Evolutionary conservation across 2,888 invertebrate genomes (phyloP), one percentile per base, ranked within the genome.

Genomic region (Rotaria macrura): DNA sequence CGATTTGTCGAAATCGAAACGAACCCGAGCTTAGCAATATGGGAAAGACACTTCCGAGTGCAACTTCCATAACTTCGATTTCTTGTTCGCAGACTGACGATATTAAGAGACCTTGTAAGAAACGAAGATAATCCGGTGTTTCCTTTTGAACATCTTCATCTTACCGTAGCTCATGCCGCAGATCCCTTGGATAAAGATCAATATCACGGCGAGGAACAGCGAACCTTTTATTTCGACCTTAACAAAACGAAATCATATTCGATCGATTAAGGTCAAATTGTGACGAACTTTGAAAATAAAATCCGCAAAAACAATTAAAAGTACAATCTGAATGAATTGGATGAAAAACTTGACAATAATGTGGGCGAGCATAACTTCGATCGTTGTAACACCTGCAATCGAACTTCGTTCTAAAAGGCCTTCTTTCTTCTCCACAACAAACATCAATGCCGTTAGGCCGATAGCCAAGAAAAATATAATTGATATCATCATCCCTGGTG

Each of bases 381-480:
- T 94, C 0, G 96, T 95, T 0, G 94, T 93, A 72, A 97, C 96
- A 87, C 96, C 96, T 79, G 96, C 95, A 65, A 96, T 96, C 94
- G 95, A 95, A 85, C 95, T 96, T 87, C 97, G 92, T 92, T 96
- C 96, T 88, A 97, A 91, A 54, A 96, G 92, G 5, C 97, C 90
- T 86, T 89, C 89, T 87, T 90, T 90, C 85, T 89, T 89, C 87
- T 90, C 90, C 47, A 89, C 87, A 9, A 90, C 89, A 88, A 90
- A 90, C 4, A 88, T 95, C 0, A 96, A 94, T 0, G 96, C 96
- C 4, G 97, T 97, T 87, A 97, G 91, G 0, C 96, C 96, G 17
- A 96, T 96, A 85, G 97, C 96, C 92, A 96, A 93, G 93, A 97
- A 96, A 93, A 96, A 97, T 5, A 96, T 96, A 91, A 96, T 96